phyloP scores from a whole-genome alignment of 2,113 vertebrate species.

The Heteronetta atricapilla region DNA sequence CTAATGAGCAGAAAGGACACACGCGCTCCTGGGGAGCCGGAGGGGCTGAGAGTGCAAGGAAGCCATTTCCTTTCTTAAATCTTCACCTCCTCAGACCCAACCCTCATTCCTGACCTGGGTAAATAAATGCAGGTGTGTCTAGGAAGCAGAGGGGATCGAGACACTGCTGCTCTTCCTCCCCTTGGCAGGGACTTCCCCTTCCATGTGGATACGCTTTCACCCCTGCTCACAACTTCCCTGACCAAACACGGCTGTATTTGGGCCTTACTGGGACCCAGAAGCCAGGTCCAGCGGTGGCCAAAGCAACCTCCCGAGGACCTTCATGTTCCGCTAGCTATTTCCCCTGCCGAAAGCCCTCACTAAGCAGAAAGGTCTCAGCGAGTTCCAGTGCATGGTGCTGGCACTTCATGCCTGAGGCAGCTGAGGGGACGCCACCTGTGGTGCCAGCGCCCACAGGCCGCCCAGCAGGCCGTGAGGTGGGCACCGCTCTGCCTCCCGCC shows the following conservation, averaged over 20 bases:
- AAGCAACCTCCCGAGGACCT: background rate
- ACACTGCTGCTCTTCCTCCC: background rate
- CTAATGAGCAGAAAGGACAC: background rate
- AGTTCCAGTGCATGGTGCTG: background rate
- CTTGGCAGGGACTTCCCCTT: background rate
- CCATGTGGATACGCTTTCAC: background rate
- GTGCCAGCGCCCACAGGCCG: accelerated
- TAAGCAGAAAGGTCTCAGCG: background rate
- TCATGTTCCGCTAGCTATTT: background rate
- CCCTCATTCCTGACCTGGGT: background rate
- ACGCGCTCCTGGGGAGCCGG: background rate
- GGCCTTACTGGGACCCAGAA: background rate
- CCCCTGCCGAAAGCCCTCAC: no score
- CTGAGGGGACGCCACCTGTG: background rate
- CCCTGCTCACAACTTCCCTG: background rate
- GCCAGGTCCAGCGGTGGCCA: background rate
- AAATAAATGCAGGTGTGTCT: background rate
- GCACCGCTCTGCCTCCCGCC: background rate
- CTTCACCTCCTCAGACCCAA: background rate
- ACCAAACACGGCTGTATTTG: background rate
- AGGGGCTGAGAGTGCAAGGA: background rate
- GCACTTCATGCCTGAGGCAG: background rate
- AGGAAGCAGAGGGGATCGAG: background rate
- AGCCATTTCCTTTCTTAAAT: background rate
- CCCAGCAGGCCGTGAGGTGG: accelerated